phyloP scores from a whole-genome alignment of 2,113 vertebrate species.

The western clawed frog (Xenopus tropicalis) region UCB_Xtro_10.0 CM004443.2:119724001-119724500 shows the following conservation, averaged over 20 bases:
- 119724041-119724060: background rate
- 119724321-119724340: no score
- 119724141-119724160: background rate
- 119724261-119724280: background rate
- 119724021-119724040: slow-evolving; percentile 7
- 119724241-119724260: slow-evolving; percentile 34
- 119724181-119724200: slow-evolving; percentile 2
- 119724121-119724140: background rate
- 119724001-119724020: background rate
- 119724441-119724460: no score
- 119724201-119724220: slow-evolving; percentile 5
- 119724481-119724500: no score
- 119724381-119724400: no score
- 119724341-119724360: no score
- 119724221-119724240: slow-evolving; percentile 31
- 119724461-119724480: no score
- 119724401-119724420: no score
- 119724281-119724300: background rate
- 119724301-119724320: no score
- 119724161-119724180: slow-evolving; percentile 18
- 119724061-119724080: background rate
- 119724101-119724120: background rate
- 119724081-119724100: background rate
- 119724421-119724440: no score
- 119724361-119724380: no score